Percentiles rank a stretch among this genome's conserved stretches.
phyloP scores from a whole-genome alignment of 2,888 invertebrate species.

The Nipponacmea schrenckii region DNA sequence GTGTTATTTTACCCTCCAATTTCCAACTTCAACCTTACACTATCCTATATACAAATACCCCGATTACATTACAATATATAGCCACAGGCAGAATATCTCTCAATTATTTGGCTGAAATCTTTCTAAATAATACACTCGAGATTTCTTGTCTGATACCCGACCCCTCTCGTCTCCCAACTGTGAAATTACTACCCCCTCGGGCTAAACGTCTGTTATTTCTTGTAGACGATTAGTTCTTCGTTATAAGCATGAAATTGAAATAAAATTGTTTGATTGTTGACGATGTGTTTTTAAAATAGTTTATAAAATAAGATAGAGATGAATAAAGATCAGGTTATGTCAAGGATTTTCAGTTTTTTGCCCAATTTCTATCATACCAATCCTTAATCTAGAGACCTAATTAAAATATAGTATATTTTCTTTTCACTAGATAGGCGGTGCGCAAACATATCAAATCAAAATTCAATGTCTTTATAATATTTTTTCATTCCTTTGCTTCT shows the following conservation, averaged over 20 bases:
- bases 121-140: not conserved
- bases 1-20: not conserved
- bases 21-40: not conserved
- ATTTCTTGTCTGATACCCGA: not conserved
- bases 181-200: not conserved
- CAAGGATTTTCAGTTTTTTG: too few relatives aligned
- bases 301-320: too few relatives aligned
- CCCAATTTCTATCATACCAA: too few relatives aligned
- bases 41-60: not conserved
- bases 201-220: not conserved
- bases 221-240: not conserved
- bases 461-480: too few relatives aligned
- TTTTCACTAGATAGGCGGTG: too few relatives aligned
- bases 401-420: too few relatives aligned
- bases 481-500: too few relatives aligned
- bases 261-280: not conserved
- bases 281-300: too few relatives aligned
- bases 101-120: not conserved
- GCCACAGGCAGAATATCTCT: not conserved
- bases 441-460: too few relatives aligned
- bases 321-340: too few relatives aligned
- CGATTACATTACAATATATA: not conserved
- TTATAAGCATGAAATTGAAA: not conserved
- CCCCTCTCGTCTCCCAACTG: conserved; percentile 1
- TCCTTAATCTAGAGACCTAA: too few relatives aligned